phyloP scores from a whole-genome alignment of 1,140 invertebrate species.

The Scaptomyza hsui region DNA sequence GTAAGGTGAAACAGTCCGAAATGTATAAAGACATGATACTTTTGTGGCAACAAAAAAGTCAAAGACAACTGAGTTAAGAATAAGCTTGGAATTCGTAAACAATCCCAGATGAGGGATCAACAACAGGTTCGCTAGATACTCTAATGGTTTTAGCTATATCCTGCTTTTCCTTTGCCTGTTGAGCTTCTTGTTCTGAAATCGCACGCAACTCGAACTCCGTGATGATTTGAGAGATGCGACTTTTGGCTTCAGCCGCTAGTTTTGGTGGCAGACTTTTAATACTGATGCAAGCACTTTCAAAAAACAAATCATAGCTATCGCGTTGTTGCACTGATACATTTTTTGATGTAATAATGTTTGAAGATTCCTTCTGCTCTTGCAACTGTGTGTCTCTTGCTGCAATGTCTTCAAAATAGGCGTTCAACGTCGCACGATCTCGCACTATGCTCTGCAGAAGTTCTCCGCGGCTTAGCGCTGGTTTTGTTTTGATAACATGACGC shows the following conservation, averaged over 20 bases:
- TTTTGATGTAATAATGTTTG: background rate
- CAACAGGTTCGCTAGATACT: constrained; percentile 7
- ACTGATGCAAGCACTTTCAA: constrained; percentile 70
- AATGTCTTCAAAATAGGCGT: constrained; percentile 34
- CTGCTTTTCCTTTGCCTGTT: constrained; percentile 23
- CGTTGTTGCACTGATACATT: constrained; percentile 17
- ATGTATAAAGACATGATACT: constrained; percentile 5
- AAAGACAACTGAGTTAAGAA: constrained; percentile 43
- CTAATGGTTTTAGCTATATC: background rate
- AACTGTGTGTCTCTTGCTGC: background rate
- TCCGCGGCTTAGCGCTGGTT: constrained; percentile 22
- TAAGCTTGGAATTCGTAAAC: constrained; percentile 57
- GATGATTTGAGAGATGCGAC: constrained; percentile 69
- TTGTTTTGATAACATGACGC: constrained; percentile 3
- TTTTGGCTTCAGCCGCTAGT: constrained; percentile 69
- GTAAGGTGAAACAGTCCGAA: constrained; percentile 2
- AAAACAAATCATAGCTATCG: constrained; percentile 72
- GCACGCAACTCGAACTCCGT: constrained; percentile 76
- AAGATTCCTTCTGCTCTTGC: background rate
- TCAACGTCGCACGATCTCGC: constrained; percentile 36
- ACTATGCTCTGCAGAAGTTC: constrained; percentile 45
- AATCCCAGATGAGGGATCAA: constrained; percentile 25
- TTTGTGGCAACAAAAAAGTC: constrained; percentile 17
- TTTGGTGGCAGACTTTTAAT: constrained; percentile 71
- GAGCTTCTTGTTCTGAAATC: constrained; percentile 58